Percentiles rank a stretch among this genome's conserved stretches.
These are phyloP conservation scores for Synchiropus splendidus DNA, from an alignment of 2,113 vertebrate species.

Conservation along the genomic window DNA sequence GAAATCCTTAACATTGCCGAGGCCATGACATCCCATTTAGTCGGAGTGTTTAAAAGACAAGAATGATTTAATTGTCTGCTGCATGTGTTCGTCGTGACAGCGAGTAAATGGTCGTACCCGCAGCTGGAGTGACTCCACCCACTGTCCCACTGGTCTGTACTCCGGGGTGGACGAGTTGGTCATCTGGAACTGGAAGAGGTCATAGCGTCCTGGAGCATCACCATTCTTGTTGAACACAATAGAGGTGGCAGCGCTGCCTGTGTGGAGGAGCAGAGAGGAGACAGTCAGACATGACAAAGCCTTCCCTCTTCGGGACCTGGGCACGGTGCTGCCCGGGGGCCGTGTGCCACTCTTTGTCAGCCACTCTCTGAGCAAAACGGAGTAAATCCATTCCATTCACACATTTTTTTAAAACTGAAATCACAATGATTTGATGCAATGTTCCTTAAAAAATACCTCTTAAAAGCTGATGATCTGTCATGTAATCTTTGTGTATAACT, in stretches of 20 bases:
- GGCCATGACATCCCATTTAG: constrained; percentile 1
- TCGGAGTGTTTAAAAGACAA: constrained; percentile 2
- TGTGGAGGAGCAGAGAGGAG: constrained; percentile 8
- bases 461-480: too few relatives aligned
- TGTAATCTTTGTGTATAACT: too few relatives aligned
- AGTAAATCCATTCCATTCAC: too few relatives aligned
- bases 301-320: neutral
- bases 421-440: too few relatives aligned
- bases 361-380: too few relatives aligned
- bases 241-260: constrained; percentile 62
- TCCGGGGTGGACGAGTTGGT: constrained; percentile 53
- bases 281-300: neutral
- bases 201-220: constrained; percentile 65
- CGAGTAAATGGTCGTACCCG: constrained; percentile 36
- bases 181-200: constrained; percentile 68
- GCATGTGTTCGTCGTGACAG: neutral
- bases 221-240: constrained; percentile 66
- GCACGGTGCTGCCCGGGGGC: too few relatives aligned
- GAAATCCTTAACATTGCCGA: neutral
- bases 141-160: constrained; percentile 60
- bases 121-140: constrained; percentile 64
- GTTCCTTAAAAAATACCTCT: too few relatives aligned
- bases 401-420: too few relatives aligned
- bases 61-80: neutral
- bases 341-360: too few relatives aligned